phyloP scores from a whole-genome alignment of 2,888 invertebrate species.

The Cantharis nigra region DNA sequence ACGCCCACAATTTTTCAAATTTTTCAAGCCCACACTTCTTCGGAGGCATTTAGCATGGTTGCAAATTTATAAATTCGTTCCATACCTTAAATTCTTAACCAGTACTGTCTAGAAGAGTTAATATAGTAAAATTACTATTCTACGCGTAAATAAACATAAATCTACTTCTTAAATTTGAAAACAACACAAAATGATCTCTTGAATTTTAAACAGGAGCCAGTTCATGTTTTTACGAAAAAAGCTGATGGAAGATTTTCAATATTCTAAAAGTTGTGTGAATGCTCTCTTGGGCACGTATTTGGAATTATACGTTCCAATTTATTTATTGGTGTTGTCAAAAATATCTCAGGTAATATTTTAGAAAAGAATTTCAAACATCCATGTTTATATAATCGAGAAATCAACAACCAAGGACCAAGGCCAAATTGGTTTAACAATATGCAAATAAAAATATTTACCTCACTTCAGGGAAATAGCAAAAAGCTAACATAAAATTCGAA shows the following conservation, averaged over 20 bases:
- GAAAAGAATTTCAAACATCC: not conserved
- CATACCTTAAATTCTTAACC: not conserved
- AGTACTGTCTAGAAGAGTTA: not conserved
- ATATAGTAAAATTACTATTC: not conserved
- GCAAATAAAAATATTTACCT: not conserved
- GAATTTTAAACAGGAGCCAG: not conserved
- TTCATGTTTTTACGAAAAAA: too few species aligned
- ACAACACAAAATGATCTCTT: not conserved
- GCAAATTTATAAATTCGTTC: not conserved
- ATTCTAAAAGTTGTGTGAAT: too few species aligned
- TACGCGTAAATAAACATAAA: not conserved
- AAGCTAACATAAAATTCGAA: too few species aligned
- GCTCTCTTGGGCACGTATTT: not conserved
- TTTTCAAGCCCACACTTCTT: conserved; percentile 5
- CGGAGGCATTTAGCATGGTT: not conserved
- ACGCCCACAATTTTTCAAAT: conserved; percentile 9
- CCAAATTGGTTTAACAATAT: not conserved
- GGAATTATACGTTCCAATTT: not conserved
- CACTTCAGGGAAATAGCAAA: not conserved
- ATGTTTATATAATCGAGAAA: not conserved
- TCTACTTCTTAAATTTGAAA: not conserved
- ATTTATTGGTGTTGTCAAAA: not conserved
- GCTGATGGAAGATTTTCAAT: not conserved
- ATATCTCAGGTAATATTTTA: not conserved
- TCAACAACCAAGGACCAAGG: not conserved